Evolutionary conservation across 1,140 invertebrate genomes (phyloP), one percentile per base, ranked within the genome.

Genomic region (Octopus bimaculoides): DNA sequence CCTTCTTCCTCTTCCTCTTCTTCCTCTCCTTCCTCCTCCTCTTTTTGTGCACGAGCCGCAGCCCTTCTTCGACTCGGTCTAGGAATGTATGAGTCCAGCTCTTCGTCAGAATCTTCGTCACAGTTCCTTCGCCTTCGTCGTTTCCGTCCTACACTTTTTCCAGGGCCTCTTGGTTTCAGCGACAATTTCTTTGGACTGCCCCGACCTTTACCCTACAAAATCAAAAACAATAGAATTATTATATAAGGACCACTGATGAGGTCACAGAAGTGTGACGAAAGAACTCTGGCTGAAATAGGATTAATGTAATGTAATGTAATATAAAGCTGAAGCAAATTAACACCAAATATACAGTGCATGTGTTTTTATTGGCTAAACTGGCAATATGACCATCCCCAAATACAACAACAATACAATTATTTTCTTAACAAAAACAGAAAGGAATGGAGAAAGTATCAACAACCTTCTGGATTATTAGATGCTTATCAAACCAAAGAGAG

Each of bases 71-170:
- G 26, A 41, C 74, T 75, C 8, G 74, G 74, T 41, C 74, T 75
- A 10, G 74, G 74, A 7, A 75, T 75, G 20, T 75, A 75, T 20
- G 74, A 75, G 74, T 75, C 74, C 20, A 75, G 52, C 17, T 75
- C 74, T 41, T 75, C 74, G 14, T 71, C 66, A 26, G 74, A 75
- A 52, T 75, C 74, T 6, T 75, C 74, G 20, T 74, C 73, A 74
- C n/a, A 74, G 26, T 75, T 53, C 74, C 74, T 75, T 53, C 52
- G 20, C 74, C 52, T 75, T 17, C 52, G 26, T 52, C 52, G 20
- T 52, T 75, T 75, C 7, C 74, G 74, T 7, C 74, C 74, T 9
- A 53, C 41, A 75, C 41, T 75, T 8, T 75, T 75, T 7, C 74
- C 74, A 41, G 41, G 17, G 52, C 41, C 52, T 52, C 52, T 75